Evolutionary conservation across 2,797 vertebrate genomes (phyloP), one percentile per base, ranked within the genome.

Genomic region (Etheostoma nigrum): DNA sequence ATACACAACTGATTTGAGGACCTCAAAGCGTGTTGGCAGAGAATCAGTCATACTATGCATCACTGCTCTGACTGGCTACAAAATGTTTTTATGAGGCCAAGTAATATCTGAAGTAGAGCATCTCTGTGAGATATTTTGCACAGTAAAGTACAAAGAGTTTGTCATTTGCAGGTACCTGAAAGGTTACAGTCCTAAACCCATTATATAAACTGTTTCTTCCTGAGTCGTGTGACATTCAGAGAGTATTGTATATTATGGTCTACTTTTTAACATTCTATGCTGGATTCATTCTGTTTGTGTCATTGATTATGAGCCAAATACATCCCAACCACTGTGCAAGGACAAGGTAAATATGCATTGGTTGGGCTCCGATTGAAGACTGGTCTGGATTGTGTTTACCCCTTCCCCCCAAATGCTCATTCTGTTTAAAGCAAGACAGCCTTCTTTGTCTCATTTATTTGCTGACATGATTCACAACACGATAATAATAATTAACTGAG

Each of bases 401-500:
- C 45, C 67, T 74, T 67, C 76, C 57, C 19, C 25, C 67, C 57
- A 45, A 81, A 83, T 60, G 71, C 70, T 60, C 67, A 11, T 80
- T 73, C 68, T 33, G 23, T 78, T 23, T 40, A 11, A 19, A 65
- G 74, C 54, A 72, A 86, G 79, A 63, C 66, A 54, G 78, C 68
- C 78, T 79, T 79, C 86, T 84, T 91, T 94, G 90, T 94, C 84
- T 88, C 93, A 92, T 95, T 94, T 94, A 92, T 92, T 90, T 89
- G 87, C 90, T 88, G 85, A 91, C 23, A 72, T 85, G 91, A 93
- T 91, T 92, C 92, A 91, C 92, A 92, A 92, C 88, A 93, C 62
- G 88, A 94, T 94, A 93, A 93, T 93, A 94, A 94, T 94, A 95
- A 95, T 95, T 95, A 95, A 95, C 90, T 91, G 89, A 93, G 92